A percentile compares a stretch with the other conserved stretches of the same genome.
These are phyloP conservation scores for Allygus modestus DNA, from an alignment of 2,888 invertebrate genomes.

Conservation along the genomic window DNA sequence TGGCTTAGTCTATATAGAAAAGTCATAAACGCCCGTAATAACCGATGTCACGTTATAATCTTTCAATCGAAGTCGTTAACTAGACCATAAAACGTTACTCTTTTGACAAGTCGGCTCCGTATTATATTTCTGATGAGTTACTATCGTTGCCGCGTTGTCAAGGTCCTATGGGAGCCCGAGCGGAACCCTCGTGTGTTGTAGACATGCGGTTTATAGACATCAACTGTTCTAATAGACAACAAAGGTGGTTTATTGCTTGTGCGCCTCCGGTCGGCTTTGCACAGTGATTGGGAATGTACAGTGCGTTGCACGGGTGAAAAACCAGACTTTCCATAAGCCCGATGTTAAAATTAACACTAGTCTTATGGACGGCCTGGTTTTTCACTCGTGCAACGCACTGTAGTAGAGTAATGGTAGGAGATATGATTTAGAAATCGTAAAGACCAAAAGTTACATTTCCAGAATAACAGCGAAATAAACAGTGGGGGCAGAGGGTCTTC, in stretches of 20 bases:
- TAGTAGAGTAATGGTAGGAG: too few species aligned
- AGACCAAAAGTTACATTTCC: too few species aligned
- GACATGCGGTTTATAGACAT: constrained; percentile 1
- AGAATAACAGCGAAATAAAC: too few species aligned
- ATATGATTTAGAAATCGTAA: too few species aligned
- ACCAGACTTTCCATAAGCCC: too few species aligned
- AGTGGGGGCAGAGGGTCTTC: too few species aligned
- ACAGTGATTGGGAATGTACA: background rate
- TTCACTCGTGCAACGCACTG: too few species aligned
- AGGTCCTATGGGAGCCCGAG: background rate
- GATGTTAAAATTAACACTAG: too few species aligned
- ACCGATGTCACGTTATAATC: constrained; percentile 40
- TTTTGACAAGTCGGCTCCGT: constrained; percentile 55
- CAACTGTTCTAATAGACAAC: constrained; percentile 41
- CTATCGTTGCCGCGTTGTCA: background rate
- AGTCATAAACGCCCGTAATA: constrained; percentile 23
- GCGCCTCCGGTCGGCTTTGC: background rate
- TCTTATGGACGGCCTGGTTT: too few species aligned
- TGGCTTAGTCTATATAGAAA: background rate
- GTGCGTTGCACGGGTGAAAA: too few species aligned
- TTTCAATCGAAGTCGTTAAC: constrained; percentile 58
- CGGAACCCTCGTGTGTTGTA: constrained; percentile 19
- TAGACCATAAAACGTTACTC: constrained; percentile 33
- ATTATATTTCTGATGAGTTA: constrained; percentile 50
- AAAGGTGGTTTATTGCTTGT: constrained; percentile 23